These are phyloP conservation scores for Anabacerthia variegaticeps DNA, from an alignment of 2,797 vertebrate species.

Conservation along the genomic window DNA sequence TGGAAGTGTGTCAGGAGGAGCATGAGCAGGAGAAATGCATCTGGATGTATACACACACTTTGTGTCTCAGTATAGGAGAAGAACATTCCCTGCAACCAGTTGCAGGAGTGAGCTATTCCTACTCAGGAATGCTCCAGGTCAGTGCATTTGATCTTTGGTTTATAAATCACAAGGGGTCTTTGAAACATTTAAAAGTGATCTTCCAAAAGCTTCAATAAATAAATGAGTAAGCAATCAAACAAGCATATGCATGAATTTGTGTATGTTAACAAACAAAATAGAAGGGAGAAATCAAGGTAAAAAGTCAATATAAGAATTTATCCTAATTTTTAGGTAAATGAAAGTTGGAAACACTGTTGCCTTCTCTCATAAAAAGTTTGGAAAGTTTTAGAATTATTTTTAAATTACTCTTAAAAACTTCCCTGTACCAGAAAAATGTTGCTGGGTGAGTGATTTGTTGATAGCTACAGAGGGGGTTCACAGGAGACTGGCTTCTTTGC, in stretches of 20 bases:
- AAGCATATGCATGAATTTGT: not conserved
- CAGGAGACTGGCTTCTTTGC: not conserved
- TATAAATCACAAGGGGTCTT: not conserved
- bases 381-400: not conserved
- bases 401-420: not conserved
- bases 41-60: not conserved
- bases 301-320: not conserved
- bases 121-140: not conserved
- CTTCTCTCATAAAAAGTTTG: not conserved
- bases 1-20: not conserved
- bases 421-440: not conserved
- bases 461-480: not conserved
- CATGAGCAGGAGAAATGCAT: not conserved
- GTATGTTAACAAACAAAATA: not conserved
- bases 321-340: not conserved
- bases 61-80: not conserved
- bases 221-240: not conserved
- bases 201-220: not conserved
- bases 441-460: not conserved
- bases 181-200: not conserved
- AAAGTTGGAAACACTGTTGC: not conserved
- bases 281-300: not conserved
- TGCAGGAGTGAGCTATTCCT: not conserved
- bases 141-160: not conserved
- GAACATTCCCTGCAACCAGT: not conserved